Base-by-base conservation (phyloP, 2,113 vertebrate genomes). In the Nycticorax nycticorax region DNA sequence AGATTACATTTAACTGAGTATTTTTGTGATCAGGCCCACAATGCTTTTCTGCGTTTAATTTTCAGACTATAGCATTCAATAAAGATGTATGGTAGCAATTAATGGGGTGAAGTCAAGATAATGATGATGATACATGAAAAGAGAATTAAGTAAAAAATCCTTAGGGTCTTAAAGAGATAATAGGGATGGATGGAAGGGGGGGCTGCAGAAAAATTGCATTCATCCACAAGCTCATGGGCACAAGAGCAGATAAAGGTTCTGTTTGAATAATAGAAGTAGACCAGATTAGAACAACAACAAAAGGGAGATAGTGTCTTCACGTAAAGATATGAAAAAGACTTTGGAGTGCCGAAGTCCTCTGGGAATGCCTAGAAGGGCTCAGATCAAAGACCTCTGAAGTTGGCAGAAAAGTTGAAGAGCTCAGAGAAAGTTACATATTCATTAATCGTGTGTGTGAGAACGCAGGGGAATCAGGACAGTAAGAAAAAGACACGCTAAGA, bases 101-200 rank as follows among this genome's bases (percentile, higher is more conserved):
- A 95, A 75, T 22, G 27, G 37, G 9, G 37, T 72, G 26, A 85
- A 89, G 60, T 63, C 23, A 71, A 92, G 94, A 85, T 81, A 92
- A 71, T 32, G 41, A 78, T 75, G 3, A 1, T 3, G 5, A 67
- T 12, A 75, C 52, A 55, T 14, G 10, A 52, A 68, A 81, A 81
- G 14, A 78, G n/a, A 90, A 75, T 55, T 52, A 81, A 89, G 24
- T 57, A 47, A 88, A 82, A 72, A 85, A 30, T 77, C 53, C 48
- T 68, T 60, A 21, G 45, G 18, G 48, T 56, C 41, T 93, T 50
- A 33, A 45, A 59, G n/a, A 88, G 41, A 50, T 69, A 68, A 43
- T 5, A 53, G 15, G 14, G 12, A 33, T 47, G 24, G 14, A 6
- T 48, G 16, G 39, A 81, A 64, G 14, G 72, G 24, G 17, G 26